Base-by-base conservation (phyloP, 2,888 invertebrate species). In the Chrysina gloriosa region DNA sequence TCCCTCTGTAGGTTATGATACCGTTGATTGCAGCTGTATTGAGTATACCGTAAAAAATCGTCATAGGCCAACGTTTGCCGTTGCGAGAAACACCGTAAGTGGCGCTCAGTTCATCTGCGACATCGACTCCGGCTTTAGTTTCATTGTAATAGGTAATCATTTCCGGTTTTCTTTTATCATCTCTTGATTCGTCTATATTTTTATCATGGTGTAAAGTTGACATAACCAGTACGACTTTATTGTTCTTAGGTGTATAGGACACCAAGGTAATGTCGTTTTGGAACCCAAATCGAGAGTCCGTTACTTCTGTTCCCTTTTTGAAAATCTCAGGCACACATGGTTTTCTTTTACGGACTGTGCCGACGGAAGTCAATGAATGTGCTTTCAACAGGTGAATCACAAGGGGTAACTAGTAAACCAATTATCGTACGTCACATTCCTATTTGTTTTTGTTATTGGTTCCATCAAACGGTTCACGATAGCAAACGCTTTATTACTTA, bases 61-160 rank as follows among this genome's bases (percentile, higher is more conserved):
- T n/a, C n/a, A n/a, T n/a, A n/a, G n/a, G n/a, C n/a, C n/a, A n/a
- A n/a, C n/a, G n/a, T n/a, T n/a, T n/a, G n/a, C n/a, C n/a, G n/a
- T n/a, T n/a, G n/a, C n/a, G n/a, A n/a, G n/a, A n/a, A n/a, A n/a
- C n/a, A n/a, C n/a, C n/a, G n/a, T n/a, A n/a, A n/a, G n/a, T n/a
- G n/a, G n/a, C n/a, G n/a, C n/a, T n/a, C n/a, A n/a, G n/a, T n/a
- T n/a, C n/a, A n/a, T n/a, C n/a, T n/a, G n/a, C n/a, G n/a, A n/a
- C 67, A 69, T 76, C 75, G 2, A 77, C 74, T 3, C 77, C 74
- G 34, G 45, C 67, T 72, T 77, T 77, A 1, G 74, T 76, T 16
- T 52, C 64, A 65, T 77, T 76, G 69, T 77, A 77, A 67, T 72
- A 75, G 25, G 73, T 73, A 19, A 75, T 75, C 16, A 77, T 77